Evolutionary conservation across 2,888 invertebrate species (phyloP), one percentile per base, ranked within the genome.

Genomic region (Thelaira solivaga): DNA sequence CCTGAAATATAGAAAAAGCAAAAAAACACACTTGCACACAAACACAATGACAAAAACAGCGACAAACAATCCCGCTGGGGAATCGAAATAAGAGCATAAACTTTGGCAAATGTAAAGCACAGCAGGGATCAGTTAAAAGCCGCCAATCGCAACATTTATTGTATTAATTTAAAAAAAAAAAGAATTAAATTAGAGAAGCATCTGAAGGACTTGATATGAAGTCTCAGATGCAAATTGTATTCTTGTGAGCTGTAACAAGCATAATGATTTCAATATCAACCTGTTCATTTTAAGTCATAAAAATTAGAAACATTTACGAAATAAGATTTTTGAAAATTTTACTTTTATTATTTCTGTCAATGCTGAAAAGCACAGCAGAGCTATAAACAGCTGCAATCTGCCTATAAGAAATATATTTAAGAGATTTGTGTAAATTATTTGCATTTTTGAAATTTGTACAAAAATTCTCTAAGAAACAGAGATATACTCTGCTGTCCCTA

Each of bases 61-160:
- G 31, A 47, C 55, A 55, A 57, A 62, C 53, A 62, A 68, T 51
- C 47, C 55, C 77, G 51, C 57, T 72, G 77, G 77, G 77, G 77
- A 77, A 55, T 76, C 26, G 22, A 67, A 61, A 55, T 34, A 62
- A 57, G 26, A 59, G 49, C 61, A 76, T 62, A 72, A 72, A 72
- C 47, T 67, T 61, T 16, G 20, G 34, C 47, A 77, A n/a, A 77
- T 68, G 67, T 68, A 77, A 57, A 24, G 47, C 77, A 62, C 77
- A 77, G 73, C 73, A 73, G 77, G 77, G 77, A 77, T 77, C 73
- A 73, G 67, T 76, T 72, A 73, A 77, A 68, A 77, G 62, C 55
- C 62, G 22, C 13, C 13, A 16, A 72, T 71, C 24, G 31, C 41
- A 41, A 62, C 16, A 53, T 64, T 36, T 18, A 45, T 45, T n/a